Evolutionary conservation across 1,140 invertebrate genomes (phyloP).

Genomic region (Druon quercuslanigerum): DNA sequence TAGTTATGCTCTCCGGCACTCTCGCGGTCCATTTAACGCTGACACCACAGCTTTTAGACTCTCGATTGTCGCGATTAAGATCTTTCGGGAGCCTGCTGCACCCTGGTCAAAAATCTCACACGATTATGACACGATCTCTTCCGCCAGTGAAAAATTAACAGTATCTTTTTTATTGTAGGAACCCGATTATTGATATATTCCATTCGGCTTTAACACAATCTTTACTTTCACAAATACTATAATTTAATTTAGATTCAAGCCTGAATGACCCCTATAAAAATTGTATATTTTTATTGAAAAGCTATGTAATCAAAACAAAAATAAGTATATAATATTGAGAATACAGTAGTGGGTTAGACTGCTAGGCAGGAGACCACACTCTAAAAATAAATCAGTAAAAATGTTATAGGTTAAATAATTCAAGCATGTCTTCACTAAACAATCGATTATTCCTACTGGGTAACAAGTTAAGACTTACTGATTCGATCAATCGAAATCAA

Average conservation of each 20-base stretch:
- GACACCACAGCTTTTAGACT: constrained; percentile 1
- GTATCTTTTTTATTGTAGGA: neutral
- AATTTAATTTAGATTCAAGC: constrained; percentile 2
- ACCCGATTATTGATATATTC: neutral
- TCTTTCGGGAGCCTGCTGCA: constrained; percentile 23
- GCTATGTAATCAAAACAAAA: no score
- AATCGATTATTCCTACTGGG: no score
- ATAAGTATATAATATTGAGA: no score
- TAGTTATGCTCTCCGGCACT: neutral
- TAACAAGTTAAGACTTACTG: no score
- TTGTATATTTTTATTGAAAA: no score
- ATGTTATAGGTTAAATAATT: no score
- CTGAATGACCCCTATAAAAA: no score
- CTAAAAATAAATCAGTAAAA: no score
- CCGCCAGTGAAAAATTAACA: constrained; percentile 14
- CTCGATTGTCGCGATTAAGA: constrained; percentile 29
- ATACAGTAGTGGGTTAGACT: no score
- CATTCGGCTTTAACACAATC: neutral
- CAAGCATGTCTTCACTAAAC: no score
- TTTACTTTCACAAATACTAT: neutral
- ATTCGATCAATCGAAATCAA: no score
- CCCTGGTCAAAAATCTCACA: constrained; percentile 21
- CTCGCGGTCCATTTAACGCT: constrained; percentile 1
- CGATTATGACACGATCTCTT: constrained; percentile 20
- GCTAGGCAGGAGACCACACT: no score